Conservation (phyloP, 2,797 vertebrate species). For the Clarias pachynema region DNA sequence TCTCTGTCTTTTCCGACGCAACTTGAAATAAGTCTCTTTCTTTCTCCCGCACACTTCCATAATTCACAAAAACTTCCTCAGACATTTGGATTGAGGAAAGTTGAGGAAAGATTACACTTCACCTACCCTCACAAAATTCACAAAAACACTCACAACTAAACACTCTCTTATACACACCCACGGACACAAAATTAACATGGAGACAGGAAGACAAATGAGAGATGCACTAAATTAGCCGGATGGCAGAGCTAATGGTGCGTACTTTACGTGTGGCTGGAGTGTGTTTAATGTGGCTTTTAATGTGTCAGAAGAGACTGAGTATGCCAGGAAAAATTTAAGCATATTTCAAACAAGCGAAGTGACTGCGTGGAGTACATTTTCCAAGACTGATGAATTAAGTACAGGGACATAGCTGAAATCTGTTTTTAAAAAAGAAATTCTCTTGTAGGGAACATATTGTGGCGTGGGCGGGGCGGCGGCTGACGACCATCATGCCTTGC, state of each 20-base stretch:
- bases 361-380: neutral
- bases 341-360: slow-evolving; percentile 17
- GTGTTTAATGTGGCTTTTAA: slow-evolving; percentile 34
- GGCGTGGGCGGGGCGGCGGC: too few relatives aligned
- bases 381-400: neutral
- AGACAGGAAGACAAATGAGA: slow-evolving; percentile 53
- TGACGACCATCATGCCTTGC: too few relatives aligned
- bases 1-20: slow-evolving; percentile 19
- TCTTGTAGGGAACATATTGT: neutral
- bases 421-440: neutral
- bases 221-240: slow-evolving; percentile 46
- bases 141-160: slow-evolving; percentile 21
- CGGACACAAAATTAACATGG: slow-evolving; percentile 41
- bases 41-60: neutral
- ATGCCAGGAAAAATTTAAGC: slow-evolving; percentile 13
- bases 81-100: slow-evolving; percentile 4
- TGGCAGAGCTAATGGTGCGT: slow-evolving; percentile 17
- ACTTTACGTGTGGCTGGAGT: slow-evolving; percentile 20
- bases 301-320: slow-evolving; percentile 25
- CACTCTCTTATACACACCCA: neutral
- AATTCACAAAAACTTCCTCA: neutral
- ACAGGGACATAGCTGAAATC: neutral
- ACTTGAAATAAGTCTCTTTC: slow-evolving; percentile 32
- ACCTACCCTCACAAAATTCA: neutral
- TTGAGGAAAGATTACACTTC: neutral